These are phyloP conservation scores for Chymomyza amoena DNA, from an alignment of 2,888 invertebrate species.

Conservation along the genomic window DNA sequence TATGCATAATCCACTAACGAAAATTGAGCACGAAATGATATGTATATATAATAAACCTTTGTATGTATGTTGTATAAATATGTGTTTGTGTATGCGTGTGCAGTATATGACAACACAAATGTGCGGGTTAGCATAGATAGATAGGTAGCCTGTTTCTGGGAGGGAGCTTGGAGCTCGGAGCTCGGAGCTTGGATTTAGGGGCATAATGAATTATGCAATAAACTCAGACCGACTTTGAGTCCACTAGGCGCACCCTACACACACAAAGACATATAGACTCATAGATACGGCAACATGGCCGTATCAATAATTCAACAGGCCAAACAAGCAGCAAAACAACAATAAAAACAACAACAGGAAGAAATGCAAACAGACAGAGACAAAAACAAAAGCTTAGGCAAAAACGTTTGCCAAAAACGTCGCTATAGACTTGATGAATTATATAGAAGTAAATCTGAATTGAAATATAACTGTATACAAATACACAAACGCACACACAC, in stretches of 20 bases:
- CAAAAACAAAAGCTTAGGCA: constrained; percentile 25
- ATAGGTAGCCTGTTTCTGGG: background rate
- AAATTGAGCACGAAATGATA: constrained; percentile 60
- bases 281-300: background rate
- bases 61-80: constrained; percentile 17
- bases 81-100: background rate
- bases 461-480: constrained; percentile 55
- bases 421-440: constrained; percentile 60
- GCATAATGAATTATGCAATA: constrained; percentile 45
- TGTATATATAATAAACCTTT: constrained; percentile 28
- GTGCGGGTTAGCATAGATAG: background rate
- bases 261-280: constrained; percentile 42
- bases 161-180: too few species aligned
- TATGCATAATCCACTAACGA: constrained; percentile 72
- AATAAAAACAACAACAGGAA: constrained; percentile 1
- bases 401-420: constrained; percentile 12
- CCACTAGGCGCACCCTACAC: constrained; percentile 15
- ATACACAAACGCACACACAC: constrained; percentile 7
- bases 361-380: constrained; percentile 5
- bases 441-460: constrained; percentile 62
- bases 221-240: background rate
- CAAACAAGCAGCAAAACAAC: constrained; percentile 13
- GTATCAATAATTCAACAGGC: constrained; percentile 30
- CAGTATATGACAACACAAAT: background rate
- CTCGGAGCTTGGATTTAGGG: constrained; percentile 21